A percentile compares a stretch with the other conserved stretches of the same genome.
Conservation (phyloP, 2,797 vertebrate genomes). For the Scleropages formosus region DNA sequence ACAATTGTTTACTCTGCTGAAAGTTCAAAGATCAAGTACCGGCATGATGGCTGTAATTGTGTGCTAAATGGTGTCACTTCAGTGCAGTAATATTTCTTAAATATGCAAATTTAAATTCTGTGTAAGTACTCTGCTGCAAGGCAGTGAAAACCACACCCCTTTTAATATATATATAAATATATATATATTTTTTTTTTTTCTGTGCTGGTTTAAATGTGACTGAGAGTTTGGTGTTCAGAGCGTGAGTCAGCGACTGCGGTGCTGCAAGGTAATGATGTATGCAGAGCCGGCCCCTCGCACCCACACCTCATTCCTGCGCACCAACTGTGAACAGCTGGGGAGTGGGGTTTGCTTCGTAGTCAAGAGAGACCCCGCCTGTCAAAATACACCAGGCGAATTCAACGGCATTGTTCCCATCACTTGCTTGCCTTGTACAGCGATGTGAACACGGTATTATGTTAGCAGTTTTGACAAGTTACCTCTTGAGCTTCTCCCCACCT, state of each 20-base stretch:
- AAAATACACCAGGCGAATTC: too few relatives aligned
- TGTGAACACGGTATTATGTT: background rate
- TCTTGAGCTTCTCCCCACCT: background rate
- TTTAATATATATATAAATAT: too few relatives aligned
- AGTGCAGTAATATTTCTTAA: background rate
- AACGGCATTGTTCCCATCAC: constrained; percentile 53
- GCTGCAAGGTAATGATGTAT: constrained; percentile 25
- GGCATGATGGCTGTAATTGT: too few relatives aligned
- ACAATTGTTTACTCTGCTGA: background rate
- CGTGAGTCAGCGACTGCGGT: background rate
- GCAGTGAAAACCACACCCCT: background rate
- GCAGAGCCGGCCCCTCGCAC: constrained; percentile 40
- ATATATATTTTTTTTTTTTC: background rate
- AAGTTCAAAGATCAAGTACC: too few relatives aligned
- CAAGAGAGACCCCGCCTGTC: constrained; percentile 49
- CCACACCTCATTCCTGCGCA: constrained; percentile 45
- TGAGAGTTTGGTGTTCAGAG: background rate
- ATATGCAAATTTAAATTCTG: background rate
- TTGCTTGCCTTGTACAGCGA: background rate
- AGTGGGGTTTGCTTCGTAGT: constrained; percentile 41
- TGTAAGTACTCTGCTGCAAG: too few relatives aligned
- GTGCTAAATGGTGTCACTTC: background rate
- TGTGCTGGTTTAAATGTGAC: background rate
- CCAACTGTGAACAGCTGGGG: constrained; percentile 72
- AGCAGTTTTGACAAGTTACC: background rate